Percentiles rank a stretch among this genome's conserved stretches.
These are phyloP conservation scores for Sipha flava DNA, from an alignment of 1,140 invertebrate genomes.

Conservation along the genomic window DNA sequence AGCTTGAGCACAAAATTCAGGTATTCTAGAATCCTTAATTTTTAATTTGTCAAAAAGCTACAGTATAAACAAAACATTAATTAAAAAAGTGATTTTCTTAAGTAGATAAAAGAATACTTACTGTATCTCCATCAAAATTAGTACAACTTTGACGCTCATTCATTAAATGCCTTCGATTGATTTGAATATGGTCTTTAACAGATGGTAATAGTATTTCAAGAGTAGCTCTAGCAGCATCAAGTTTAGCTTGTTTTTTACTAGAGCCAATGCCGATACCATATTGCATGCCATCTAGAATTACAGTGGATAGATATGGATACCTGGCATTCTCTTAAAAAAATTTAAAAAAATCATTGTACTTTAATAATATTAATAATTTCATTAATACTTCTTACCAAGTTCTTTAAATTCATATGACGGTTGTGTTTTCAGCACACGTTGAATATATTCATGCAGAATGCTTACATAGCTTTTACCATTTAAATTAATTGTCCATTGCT, in stretches of 20 bases:
- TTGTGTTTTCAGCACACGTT: slow-evolving; percentile 85
- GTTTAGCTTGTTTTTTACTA: slow-evolving; percentile 91
- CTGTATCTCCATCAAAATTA: slow-evolving; percentile 1
- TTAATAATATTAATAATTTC: too few species aligned
- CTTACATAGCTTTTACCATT: slow-evolving; percentile 92
- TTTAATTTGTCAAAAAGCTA: slow-evolving; percentile 92
- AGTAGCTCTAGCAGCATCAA: slow-evolving; percentile 79
- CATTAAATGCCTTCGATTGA: neutral
- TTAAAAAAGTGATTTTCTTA: neutral
- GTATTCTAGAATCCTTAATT: slow-evolving; percentile 85
- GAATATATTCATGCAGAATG: slow-evolving; percentile 93
- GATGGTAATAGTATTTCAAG: slow-evolving; percentile 89
- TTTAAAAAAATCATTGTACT: too few species aligned
- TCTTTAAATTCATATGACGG: slow-evolving; percentile 88
- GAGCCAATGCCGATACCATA: slow-evolving; percentile 88
- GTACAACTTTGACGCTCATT: slow-evolving; percentile 18
- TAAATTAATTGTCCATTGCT: slow-evolving; percentile 86
- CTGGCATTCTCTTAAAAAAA: slow-evolving; percentile 71
- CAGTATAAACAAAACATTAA: slow-evolving; percentile 37
- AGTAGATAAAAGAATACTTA: slow-evolving; percentile 28
- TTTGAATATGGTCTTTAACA: slow-evolving; percentile 56
- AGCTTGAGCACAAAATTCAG: slow-evolving; percentile 86
- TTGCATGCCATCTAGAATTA: slow-evolving; percentile 82
- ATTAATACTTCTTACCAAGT: too few species aligned
- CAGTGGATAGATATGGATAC: slow-evolving; percentile 85